These are phyloP conservation scores for Strigamia transsilvanica DNA, from an alignment of 2,888 invertebrate genomes.

Conservation along the genomic window DNA sequence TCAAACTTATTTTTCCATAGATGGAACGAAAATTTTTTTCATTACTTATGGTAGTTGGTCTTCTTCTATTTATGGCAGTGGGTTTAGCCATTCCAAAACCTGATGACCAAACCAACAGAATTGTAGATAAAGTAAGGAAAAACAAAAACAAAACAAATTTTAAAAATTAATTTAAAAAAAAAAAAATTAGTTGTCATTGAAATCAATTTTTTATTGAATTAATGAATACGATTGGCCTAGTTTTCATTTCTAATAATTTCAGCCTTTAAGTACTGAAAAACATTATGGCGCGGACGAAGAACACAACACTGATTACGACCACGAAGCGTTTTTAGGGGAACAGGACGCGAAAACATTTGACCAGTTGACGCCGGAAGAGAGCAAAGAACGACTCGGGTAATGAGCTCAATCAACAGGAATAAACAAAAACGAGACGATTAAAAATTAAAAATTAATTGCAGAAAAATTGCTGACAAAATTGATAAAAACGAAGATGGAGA, in stretches of 20 bases:
- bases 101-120: constrained; percentile 66
- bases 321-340: constrained; percentile 96
- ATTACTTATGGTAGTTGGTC: constrained; percentile 17
- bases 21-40: constrained; percentile 40
- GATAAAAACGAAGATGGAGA: constrained; percentile 85
- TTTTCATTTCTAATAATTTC: constrained; percentile 58
- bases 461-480: constrained; percentile 91
- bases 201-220: constrained; percentile 12
- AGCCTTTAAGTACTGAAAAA: constrained; percentile 78
- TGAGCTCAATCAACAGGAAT: no score
- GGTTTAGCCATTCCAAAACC: constrained; percentile 75
- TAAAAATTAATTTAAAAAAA: no score
- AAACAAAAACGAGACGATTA: no score
- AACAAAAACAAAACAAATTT: no score
- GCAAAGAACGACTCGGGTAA: constrained; percentile 83
- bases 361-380: constrained; percentile 93
- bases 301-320: constrained; percentile 92
- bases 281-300: constrained; percentile 76
- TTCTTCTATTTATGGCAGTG: constrained; percentile 59
- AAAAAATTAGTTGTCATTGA: no score
- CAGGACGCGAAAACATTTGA: constrained; percentile 91
- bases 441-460: constrained; percentile 65
- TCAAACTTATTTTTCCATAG: neutral
- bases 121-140: constrained; percentile 61
- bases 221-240: neutral